Conservation (phyloP, 2,888 invertebrate species). For the Entomobrya multifasciata region DNA sequence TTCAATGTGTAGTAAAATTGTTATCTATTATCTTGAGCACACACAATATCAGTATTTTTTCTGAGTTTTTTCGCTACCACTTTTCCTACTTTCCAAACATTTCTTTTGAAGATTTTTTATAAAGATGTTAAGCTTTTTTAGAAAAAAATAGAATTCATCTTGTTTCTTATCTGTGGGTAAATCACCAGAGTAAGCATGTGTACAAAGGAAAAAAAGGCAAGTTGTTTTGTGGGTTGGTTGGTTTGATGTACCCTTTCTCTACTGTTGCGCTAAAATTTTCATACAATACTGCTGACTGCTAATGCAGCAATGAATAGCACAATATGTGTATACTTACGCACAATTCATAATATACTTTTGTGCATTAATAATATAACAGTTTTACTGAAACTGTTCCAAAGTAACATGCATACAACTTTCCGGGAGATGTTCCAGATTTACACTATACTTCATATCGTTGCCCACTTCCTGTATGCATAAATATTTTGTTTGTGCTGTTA, state of each 20-base stretch:
- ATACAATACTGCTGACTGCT: not conserved
- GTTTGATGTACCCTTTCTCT: not conserved
- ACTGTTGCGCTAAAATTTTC: not conserved
- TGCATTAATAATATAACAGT: slow-evolving; percentile 41
- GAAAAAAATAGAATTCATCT: not conserved
- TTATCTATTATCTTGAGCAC: slow-evolving; percentile 39
- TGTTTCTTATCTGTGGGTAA: not conserved
- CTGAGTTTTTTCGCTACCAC: not conserved
- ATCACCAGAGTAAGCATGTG: not conserved
- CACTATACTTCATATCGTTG: not conserved
- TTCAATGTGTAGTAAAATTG: not conserved
- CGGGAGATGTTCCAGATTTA: slow-evolving; percentile 58
- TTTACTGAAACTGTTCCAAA: too few species aligned
- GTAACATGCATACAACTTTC: slow-evolving; percentile 29
- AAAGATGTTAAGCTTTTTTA: slow-evolving; percentile 2
- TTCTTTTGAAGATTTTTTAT: not conserved
- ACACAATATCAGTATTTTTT: not conserved
- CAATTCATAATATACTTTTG: slow-evolving; percentile 9
- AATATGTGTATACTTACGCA: not conserved
- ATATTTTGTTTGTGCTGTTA: not conserved
- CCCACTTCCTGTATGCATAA: not conserved
- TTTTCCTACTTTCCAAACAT: not conserved
- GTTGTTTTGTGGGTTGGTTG: not conserved
- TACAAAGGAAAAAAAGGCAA: not conserved
- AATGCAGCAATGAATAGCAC: not conserved